Conservation (phyloP, 2,797 vertebrate species). For the Amphiprion clarkii region DNA sequence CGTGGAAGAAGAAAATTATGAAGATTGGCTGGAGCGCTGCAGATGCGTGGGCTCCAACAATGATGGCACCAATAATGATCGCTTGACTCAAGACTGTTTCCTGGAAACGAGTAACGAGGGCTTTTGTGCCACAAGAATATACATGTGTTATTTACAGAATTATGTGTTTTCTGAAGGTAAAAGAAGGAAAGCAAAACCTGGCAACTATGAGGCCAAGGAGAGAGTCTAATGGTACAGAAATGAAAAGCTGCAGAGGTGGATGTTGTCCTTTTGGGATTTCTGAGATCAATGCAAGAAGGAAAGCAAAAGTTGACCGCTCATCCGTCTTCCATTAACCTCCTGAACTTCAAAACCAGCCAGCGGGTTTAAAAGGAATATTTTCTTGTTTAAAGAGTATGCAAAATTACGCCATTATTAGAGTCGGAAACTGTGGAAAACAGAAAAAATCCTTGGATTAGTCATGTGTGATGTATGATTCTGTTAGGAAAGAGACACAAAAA, state of each 20-base stretch:
- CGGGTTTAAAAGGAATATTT: too few relatives aligned
- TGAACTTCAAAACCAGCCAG: too few relatives aligned
- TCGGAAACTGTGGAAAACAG: too few relatives aligned
- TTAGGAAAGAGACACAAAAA: too few relatives aligned
- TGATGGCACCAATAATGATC: conserved; percentile 39
- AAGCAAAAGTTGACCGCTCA: too few relatives aligned
- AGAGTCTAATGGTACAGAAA: background rate
- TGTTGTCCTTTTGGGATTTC: background rate
- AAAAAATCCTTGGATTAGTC: too few relatives aligned
- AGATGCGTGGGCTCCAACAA: conserved; percentile 26
- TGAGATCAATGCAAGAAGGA: background rate
- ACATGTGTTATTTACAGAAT: conserved; percentile 11
- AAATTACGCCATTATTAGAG: too few relatives aligned
- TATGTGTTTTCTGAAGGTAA: background rate
- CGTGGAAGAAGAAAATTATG: conserved; percentile 13
- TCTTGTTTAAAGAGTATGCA: too few relatives aligned
- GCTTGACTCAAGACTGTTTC: conserved; percentile 49
- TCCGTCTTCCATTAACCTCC: too few relatives aligned
- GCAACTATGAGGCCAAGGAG: background rate
- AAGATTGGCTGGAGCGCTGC: conserved; percentile 13
- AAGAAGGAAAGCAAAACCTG: conserved; percentile 9
- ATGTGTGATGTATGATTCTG: too few relatives aligned
- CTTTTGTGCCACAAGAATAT: conserved; percentile 34
- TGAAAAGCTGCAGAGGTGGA: background rate
- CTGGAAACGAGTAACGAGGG: conserved; percentile 49